Evolutionary conservation across 2,797 vertebrate genomes (phyloP).

Genomic region (Macropus fuliginosus): DNA sequence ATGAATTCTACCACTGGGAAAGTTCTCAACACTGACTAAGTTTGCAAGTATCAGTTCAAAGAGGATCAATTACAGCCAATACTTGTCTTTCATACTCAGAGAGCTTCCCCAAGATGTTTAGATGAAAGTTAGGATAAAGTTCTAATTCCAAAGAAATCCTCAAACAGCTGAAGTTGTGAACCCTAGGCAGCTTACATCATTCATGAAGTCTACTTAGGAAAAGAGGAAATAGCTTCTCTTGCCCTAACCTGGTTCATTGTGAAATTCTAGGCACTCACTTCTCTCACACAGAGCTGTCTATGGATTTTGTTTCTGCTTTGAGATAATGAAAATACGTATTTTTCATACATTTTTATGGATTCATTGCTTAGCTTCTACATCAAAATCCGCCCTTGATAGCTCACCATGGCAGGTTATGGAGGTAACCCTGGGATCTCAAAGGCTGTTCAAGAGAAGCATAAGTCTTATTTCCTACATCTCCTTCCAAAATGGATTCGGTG

Average conservation of each 20-base stretch:
- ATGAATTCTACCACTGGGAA: neutral
- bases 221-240: neutral
- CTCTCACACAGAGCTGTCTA: accelerated
- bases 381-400: neutral
- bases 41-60: neutral
- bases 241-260: neutral
- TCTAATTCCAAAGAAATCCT: neutral
- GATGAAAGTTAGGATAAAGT: neutral
- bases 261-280: neutral
- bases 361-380: neutral
- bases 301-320: neutral
- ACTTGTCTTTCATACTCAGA: neutral
- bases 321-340: neutral
- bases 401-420: neutral
- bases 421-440: neutral
- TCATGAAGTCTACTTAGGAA: neutral
- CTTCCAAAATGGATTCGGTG: neutral
- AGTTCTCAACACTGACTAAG: neutral
- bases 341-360: neutral
- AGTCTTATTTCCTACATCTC: neutral
- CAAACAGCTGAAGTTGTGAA: neutral
- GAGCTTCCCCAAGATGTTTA: neutral
- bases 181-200: neutral
- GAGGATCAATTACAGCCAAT: neutral
- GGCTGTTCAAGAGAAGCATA: neutral